These are phyloP conservation scores for Acanthacorydalis orientalis DNA, from an alignment of 2,888 invertebrate species.

Conservation along the genomic window DNA sequence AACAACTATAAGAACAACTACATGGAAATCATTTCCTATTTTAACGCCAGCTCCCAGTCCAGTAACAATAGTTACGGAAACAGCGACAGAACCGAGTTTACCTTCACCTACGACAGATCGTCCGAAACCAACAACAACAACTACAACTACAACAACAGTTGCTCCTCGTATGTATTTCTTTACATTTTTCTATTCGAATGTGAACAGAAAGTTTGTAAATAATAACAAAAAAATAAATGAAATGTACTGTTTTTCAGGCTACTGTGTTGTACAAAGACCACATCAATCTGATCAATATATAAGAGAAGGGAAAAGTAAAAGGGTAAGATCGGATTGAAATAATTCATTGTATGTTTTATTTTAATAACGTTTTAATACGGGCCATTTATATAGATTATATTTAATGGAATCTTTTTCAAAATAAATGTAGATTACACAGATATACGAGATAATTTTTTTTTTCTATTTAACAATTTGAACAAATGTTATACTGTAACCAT, in stretches of 20 bases:
- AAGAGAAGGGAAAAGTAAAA: constrained; percentile 67
- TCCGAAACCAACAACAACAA: constrained; percentile 37
- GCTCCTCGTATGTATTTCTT: constrained; percentile 32
- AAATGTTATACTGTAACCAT: no score
- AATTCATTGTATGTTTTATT: no score
- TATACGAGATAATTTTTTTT: no score
- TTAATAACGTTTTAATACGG: no score
- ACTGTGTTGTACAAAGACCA: constrained; percentile 69
- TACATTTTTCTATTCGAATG: neutral
- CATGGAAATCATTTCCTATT: constrained; percentile 19
- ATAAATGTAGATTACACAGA: no score
- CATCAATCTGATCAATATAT: constrained; percentile 72
- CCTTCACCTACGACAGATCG: constrained; percentile 24
- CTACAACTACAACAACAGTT: constrained; percentile 35
- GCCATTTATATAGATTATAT: no score
- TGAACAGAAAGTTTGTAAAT: neutral
- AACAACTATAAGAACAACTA: constrained; percentile 28
- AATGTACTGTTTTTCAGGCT: constrained; percentile 34
- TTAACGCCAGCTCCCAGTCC: constrained; percentile 12
- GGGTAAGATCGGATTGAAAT: constrained; percentile 37
- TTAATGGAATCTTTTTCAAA: no score
- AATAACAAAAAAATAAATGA: neutral
- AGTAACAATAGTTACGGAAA: constrained; percentile 22
- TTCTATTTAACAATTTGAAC: no score
- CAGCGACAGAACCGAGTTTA: constrained; percentile 16